A percentile compares a stretch with the other conserved stretches of the same genome.
Conservation (phyloP, 2,888 invertebrate species). For the Perizoma flavofasciatum region DNA sequence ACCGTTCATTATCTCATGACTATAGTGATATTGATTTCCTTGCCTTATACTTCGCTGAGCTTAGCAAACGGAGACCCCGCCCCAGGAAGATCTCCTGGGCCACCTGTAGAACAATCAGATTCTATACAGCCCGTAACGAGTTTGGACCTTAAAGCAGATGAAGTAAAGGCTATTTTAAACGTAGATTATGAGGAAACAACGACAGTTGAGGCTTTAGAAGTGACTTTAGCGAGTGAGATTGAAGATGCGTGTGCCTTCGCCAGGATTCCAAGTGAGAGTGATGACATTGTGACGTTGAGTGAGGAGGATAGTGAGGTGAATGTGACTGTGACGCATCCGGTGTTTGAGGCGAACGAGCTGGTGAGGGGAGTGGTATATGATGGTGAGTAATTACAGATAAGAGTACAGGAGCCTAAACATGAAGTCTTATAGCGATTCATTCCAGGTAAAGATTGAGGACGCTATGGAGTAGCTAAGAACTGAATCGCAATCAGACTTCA, state of each 20-base stretch:
- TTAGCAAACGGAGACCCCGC: conserved; percentile 86
- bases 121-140: conserved; percentile 5
- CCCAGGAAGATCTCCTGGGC: conserved; percentile 87
- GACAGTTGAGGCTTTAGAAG: conserved; percentile 38
- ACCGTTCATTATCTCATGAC: conserved; percentile 46
- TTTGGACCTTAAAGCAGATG: conserved; percentile 44
- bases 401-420: background rate
- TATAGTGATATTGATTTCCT: conserved; percentile 60
- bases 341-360: conserved; percentile 78
- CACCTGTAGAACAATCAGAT: conserved; percentile 60
- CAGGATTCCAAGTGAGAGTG: conserved; percentile 72
- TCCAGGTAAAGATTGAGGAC: too few species aligned
- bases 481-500: too few species aligned
- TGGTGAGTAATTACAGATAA: conserved; percentile 65
- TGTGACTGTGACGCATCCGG: conserved; percentile 76
- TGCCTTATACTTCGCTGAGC: conserved; percentile 73
- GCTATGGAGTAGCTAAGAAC: too few species aligned
- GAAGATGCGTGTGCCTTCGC: conserved; percentile 74
- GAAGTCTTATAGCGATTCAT: too few species aligned
- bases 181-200: conserved; percentile 60
- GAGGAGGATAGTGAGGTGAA: conserved; percentile 74
- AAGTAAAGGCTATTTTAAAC: conserved; percentile 45
- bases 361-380: conserved; percentile 82
- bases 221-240: conserved; percentile 44
- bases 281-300: conserved; percentile 68